phyloP scores from a whole-genome alignment of 2,888 invertebrate species.

The Xiphydria camelus region DNA sequence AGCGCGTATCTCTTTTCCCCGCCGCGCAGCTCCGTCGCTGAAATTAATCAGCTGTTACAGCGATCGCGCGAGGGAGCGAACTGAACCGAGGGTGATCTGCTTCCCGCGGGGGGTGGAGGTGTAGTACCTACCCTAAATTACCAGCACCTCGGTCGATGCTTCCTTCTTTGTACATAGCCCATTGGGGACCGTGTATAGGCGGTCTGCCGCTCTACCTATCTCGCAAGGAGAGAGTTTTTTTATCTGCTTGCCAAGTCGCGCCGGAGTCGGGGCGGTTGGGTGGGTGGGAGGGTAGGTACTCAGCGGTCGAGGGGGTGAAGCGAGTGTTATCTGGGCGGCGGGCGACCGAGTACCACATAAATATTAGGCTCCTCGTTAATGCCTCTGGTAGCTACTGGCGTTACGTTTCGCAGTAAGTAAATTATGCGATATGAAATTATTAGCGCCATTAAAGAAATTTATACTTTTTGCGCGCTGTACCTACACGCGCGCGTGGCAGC shows the following conservation, averaged over 20 bases:
- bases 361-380: conserved; percentile 59
- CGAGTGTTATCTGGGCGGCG: conserved; percentile 56
- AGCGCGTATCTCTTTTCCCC: too few relatives aligned
- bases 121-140: conserved; percentile 4
- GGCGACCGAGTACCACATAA: conserved; percentile 56
- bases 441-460: conserved; percentile 59
- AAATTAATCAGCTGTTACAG: too few relatives aligned
- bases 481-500: conserved; percentile 23
- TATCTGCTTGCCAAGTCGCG: conserved; percentile 33
- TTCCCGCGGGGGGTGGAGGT: background rate
- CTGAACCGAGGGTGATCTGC: conserved; percentile 2
- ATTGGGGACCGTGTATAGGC: background rate
- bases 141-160: background rate
- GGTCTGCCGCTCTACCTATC: conserved; percentile 37
- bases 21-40: too few relatives aligned
- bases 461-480: conserved; percentile 51
- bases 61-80: background rate
- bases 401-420: conserved; percentile 60
- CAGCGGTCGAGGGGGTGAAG: conserved; percentile 19
- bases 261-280: conserved; percentile 23
- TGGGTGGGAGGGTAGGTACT: conserved; percentile 17
- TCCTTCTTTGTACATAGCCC: background rate
- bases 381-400: conserved; percentile 57
- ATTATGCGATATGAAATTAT: conserved; percentile 60
- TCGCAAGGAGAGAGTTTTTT: conserved; percentile 31